phyloP scores from a whole-genome alignment of 2,888 invertebrate genomes.

The Tinea pellionella region DNA sequence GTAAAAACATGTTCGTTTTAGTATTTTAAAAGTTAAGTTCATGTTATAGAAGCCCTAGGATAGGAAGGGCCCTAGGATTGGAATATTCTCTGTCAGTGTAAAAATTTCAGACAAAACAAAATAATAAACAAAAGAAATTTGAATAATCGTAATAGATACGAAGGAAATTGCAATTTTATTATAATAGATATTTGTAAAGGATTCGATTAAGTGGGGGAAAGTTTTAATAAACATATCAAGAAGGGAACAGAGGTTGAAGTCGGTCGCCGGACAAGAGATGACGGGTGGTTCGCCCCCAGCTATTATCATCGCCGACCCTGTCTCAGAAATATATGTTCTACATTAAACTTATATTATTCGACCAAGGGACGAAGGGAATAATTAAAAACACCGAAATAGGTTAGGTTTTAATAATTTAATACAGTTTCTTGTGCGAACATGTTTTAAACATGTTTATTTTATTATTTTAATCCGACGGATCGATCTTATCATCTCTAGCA shows the following conservation, averaged over 20 bases:
- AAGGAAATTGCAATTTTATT: neutral
- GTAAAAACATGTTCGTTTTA: no score
- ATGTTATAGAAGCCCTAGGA: no score
- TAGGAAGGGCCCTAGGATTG: no score
- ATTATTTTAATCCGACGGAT: no score
- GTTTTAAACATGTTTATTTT: no score
- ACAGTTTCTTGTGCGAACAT: no score
- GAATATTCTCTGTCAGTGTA: no score
- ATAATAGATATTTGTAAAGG: slow-evolving; percentile 6
- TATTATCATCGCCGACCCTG: slow-evolving; percentile 10
- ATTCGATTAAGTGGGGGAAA: slow-evolving; percentile 19
- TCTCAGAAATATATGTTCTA: neutral
- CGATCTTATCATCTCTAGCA: no score
- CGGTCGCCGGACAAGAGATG: slow-evolving; percentile 23
- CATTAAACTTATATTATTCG: neutral
- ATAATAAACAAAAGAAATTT: neutral
- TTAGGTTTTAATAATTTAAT: no score
- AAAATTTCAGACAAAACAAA: no score
- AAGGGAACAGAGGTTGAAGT: slow-evolving; percentile 18
- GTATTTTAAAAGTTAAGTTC: no score
- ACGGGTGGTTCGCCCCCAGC: slow-evolving; percentile 9
- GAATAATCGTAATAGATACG: neutral
- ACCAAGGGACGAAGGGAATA: neutral
- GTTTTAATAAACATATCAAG: slow-evolving; percentile 51
- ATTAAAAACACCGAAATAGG: no score